Conservation (phyloP, 2,113 vertebrate genomes). For the Anseranas semipalmata region DNA sequence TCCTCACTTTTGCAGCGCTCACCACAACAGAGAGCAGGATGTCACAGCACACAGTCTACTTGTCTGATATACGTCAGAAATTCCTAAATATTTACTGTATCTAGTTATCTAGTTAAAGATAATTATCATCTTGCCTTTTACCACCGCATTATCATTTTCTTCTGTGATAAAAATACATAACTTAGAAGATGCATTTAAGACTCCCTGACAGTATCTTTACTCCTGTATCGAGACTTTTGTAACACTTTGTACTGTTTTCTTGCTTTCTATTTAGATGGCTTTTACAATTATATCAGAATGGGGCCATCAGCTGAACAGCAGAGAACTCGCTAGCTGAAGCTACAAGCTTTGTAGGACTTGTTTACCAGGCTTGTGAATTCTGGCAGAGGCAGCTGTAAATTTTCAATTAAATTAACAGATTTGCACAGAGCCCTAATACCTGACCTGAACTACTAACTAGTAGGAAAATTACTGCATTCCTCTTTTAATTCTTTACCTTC, state of each 20-base stretch:
- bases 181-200: background rate
- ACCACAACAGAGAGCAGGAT: background rate
- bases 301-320: background rate
- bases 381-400: background rate
- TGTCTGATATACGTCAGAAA: background rate
- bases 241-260: background rate
- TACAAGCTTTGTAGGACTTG: background rate
- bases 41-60: background rate
- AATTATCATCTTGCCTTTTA: background rate
- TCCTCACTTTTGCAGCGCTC: background rate
- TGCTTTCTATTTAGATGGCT: background rate
- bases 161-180: background rate
- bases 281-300: background rate
- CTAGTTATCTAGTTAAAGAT: background rate
- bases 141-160: background rate
- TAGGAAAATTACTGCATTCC: background rate
- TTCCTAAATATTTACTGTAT: background rate
- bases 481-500: background rate
- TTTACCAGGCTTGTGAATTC: background rate
- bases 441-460: background rate
- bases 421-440: background rate
- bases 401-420: slow-evolving; percentile 22
- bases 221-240: background rate
- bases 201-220: background rate
- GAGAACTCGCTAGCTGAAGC: background rate